phyloP scores from a whole-genome alignment of 2,888 invertebrate species.

The Macropis europaea region DNA sequence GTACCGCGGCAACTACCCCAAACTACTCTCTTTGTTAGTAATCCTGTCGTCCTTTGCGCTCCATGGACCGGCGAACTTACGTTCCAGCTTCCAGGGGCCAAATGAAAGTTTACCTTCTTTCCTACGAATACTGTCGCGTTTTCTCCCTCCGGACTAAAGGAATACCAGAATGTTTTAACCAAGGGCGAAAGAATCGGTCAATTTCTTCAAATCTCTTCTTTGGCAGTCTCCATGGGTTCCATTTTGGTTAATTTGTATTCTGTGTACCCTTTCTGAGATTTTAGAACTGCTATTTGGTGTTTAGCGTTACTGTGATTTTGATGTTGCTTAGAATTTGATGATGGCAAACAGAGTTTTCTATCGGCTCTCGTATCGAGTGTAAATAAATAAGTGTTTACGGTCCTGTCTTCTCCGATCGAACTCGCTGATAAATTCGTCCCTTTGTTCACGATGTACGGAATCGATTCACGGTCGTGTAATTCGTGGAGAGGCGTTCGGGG shows the following conservation, averaged over 20 bases:
- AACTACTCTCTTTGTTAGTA: constrained; percentile 19
- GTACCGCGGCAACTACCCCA: constrained; percentile 2
- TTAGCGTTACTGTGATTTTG: no score
- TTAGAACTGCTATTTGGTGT: no score
- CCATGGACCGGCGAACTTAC: constrained; percentile 3
- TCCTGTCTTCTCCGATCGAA: not conserved
- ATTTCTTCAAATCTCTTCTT: no score
- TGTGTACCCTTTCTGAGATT: no score
- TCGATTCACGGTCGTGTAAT: not conserved
- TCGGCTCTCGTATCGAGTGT: no score
- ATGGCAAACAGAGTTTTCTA: no score
- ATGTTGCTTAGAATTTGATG: no score
- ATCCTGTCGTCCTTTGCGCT: constrained; percentile 8
- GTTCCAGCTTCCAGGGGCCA: constrained; percentile 11
- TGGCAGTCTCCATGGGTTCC: no score
- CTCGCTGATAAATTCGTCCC: constrained; percentile 1
- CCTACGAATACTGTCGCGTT: constrained; percentile 23
- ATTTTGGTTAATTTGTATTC: no score
- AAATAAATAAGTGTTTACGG: constrained; percentile 9
- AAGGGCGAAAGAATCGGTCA: not conserved
- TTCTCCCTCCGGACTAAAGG: constrained; percentile 17
- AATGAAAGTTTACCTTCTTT: constrained; percentile 25
- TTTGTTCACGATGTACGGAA: no score
- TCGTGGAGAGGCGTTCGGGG: constrained; percentile 4
- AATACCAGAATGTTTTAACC: not conserved